A percentile compares a stretch with the other conserved stretches of the same genome.
phyloP scores from a whole-genome alignment of 2,797 vertebrate species.

The Malacoraja senta region DNA sequence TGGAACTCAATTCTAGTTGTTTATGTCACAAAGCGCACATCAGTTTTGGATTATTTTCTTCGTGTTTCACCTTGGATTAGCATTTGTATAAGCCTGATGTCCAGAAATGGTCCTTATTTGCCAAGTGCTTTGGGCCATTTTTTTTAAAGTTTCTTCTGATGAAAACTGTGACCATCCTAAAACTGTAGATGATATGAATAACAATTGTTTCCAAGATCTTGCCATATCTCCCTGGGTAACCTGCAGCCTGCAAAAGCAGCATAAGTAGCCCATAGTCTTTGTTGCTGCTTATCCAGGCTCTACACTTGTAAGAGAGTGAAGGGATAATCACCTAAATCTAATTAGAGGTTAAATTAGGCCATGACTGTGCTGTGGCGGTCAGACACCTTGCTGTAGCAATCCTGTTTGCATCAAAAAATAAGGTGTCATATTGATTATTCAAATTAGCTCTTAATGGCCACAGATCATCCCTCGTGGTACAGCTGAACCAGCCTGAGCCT shows the following conservation, averaged over 20 bases:
- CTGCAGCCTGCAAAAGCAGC: slow-evolving; percentile 73
- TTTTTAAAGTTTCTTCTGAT: slow-evolving; percentile 49
- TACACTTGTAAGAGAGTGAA: slow-evolving; percentile 96
- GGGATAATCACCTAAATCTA: slow-evolving; percentile 99
- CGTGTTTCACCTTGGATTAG: slow-evolving; percentile 60
- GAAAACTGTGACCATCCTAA: slow-evolving; percentile 63
- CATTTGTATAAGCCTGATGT: slow-evolving; percentile 59
- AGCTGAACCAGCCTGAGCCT: slow-evolving; percentile 74
- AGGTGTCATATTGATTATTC: slow-evolving; percentile 99
- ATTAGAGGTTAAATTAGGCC: slow-evolving; percentile 98
- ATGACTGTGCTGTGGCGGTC: slow-evolving; percentile 90
- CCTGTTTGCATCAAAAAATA: slow-evolving; percentile 95
- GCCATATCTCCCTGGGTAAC: slow-evolving; percentile 77
- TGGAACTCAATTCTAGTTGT: slow-evolving; percentile 37
- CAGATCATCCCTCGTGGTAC: slow-evolving; percentile 60
- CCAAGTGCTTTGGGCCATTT: slow-evolving; percentile 65
- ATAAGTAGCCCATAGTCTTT: slow-evolving; percentile 88
- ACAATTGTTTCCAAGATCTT: slow-evolving; percentile 74
- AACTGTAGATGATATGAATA: slow-evolving; percentile 87
- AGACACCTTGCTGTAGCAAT: slow-evolving; percentile 85
- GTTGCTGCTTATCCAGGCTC: slow-evolving; percentile 90
- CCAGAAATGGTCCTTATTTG: slow-evolving; percentile 60
- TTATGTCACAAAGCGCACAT: slow-evolving; percentile 27
- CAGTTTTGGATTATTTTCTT: slow-evolving; percentile 39
- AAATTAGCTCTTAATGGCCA: slow-evolving; percentile 74